Percentiles rank a stretch among this genome's conserved stretches.
Evolutionary conservation across 2,888 invertebrate species (phyloP).

Genomic region (Drosophila austrosaltans): DNA sequence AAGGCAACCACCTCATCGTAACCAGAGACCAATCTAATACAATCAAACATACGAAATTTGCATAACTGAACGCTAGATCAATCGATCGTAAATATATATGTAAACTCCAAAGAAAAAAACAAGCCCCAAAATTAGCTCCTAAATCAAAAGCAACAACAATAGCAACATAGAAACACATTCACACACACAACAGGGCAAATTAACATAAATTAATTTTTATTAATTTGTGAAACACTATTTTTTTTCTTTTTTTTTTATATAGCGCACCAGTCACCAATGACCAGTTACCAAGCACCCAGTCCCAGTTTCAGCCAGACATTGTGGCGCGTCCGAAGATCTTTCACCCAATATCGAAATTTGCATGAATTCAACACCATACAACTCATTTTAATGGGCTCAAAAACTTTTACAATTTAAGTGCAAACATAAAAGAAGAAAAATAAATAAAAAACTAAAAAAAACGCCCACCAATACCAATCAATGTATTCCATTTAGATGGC

Average conservation of each 20-base stretch:
- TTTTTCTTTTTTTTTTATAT: slow-evolving; percentile 47
- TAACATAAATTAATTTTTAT: slow-evolving; percentile 75
- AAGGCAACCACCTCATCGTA: slow-evolving; percentile 19
- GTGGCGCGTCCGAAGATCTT: slow-evolving; percentile 68
- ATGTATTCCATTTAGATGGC: slow-evolving; percentile 35
- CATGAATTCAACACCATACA: slow-evolving; percentile 34
- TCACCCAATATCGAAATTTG: slow-evolving; percentile 43
- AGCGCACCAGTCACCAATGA: slow-evolving; percentile 24
- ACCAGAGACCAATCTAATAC: slow-evolving; percentile 11
- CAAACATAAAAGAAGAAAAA: slow-evolving; percentile 25
- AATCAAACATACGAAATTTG: slow-evolving; percentile 52
- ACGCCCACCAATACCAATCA: slow-evolving; percentile 50
- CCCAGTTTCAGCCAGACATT: slow-evolving; percentile 61
- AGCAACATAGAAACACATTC: background rate
- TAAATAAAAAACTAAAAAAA: background rate
- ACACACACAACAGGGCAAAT: slow-evolving; percentile 49
- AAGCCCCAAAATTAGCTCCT: slow-evolving; percentile 48
- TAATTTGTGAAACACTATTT: slow-evolving; percentile 75
- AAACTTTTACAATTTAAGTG: slow-evolving; percentile 57
- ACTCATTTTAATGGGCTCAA: slow-evolving; percentile 53
- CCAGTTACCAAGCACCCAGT: slow-evolving; percentile 17
- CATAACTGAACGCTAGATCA: slow-evolving; percentile 53
- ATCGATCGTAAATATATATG: slow-evolving; percentile 53
- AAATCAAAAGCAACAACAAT: slow-evolving; percentile 20
- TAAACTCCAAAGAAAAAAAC: slow-evolving; percentile 45